Evolutionary conservation across 2,797 vertebrate genomes (phyloP), one percentile per base, ranked within the genome.

Genomic region (Borostomias antarcticus): DNA sequence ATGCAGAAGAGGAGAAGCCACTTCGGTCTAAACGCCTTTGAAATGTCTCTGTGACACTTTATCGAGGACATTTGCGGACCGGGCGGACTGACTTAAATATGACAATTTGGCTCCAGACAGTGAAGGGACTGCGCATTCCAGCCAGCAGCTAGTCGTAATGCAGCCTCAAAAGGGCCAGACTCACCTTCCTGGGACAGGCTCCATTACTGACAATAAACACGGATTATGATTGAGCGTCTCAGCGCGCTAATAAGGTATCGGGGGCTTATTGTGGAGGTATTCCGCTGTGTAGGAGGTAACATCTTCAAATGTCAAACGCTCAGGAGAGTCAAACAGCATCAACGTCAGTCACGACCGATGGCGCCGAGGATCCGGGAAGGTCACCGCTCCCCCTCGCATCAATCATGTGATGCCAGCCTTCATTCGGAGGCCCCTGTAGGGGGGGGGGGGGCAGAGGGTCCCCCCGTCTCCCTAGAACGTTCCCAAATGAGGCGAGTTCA

Each of bases 381-480:
- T 89, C 83, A 81, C 79, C 65, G 56, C 77, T 86, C 81, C 69
- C n/a, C 75, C 81, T 84, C 74, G 66, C 73, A 85, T 86, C 84
- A 86, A 86, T 89, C 80, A 87, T 62, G 32, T 57, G 64, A 70
- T 78, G 86, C 82, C 79, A 74, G 75, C 69, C 70, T 80, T 48
- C 47, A 48, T 72, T 82, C 67, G 68, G 60, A 28, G 70, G 45
- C 47, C 4, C 68, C 74, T 74, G 68, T 56, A 71, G 79, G 81
- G 77, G 62, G 40, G 19, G 66, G 78, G 72, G 62, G 50, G 54
- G 23, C 61, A 21, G 40, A 63, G 58, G 50, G n/a, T 73, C 68
- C 57, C 64, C 64, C 63, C 3, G 7, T 69, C 66, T 78, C 72
- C 68, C 60, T 64, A 37, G 40, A 77, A 69, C 68, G 72, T n/a